Base-by-base conservation (phyloP, 2,797 vertebrate species). In the Streptopelia turtur region DNA sequence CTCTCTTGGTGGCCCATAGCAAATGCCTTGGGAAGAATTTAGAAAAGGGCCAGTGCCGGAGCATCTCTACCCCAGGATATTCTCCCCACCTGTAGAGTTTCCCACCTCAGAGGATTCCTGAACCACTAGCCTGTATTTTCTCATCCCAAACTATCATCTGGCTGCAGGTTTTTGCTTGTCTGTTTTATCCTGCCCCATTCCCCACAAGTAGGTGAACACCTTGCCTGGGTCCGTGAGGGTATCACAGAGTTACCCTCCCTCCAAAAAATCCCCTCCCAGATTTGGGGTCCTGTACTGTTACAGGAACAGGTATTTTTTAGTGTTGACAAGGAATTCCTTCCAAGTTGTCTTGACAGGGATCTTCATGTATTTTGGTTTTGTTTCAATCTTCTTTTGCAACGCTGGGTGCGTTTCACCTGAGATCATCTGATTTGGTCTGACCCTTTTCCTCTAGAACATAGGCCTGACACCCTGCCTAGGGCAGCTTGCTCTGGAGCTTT, bases 181-280 rank as follows among this genome's bases (percentile, higher is more conserved):
- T 69, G 5, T 57, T 80, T 93, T 61, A 21, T 55, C 71, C 47
- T 74, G 17, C 18, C 33, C 41, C 41, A 2, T 41, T 91, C 27
- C 39, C 30, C 31, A 35, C 23, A 13, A 37, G 59, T 5, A 43
- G 37, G 47, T 57, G 37, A 39, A 16, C 31, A 22, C 24, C 41
- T 61, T 4, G 2, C 33, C 56, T 47, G 55, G 0, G 3, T 16
- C 35, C 0, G 1, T 31, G 55, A 64, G 33, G 18, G 30, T 16
- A 28, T 45, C 16, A 13, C 21, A 71, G 28, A 31, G 30, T 10
- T 43, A 43, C 16, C 41, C 41, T 43, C 41, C 41, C 41, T 16
- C 41, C 41, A 17, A 17, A 43, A 43, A 43, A 43, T 43, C 14
- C 68, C 31, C 28, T 81, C 69, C 28, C 23, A 68, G 15, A 13